Percentiles rank a stretch among this genome's conserved stretches.
phyloP scores from a whole-genome alignment of 2,113 vertebrate genomes.

The Calcarius ornatus region DNA sequence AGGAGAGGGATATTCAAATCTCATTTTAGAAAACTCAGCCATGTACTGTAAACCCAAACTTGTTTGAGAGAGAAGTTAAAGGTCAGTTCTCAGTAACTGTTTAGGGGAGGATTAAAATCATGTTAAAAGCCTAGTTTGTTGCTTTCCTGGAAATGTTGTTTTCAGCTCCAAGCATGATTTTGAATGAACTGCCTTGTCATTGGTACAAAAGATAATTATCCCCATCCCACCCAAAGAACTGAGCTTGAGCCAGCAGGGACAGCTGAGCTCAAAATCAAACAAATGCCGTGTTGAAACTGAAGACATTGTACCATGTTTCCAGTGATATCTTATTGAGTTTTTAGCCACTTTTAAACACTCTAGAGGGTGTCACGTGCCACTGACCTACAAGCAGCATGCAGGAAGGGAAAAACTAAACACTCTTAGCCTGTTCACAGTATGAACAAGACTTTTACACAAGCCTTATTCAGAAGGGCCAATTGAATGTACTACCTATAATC shows the following conservation, averaged over 20 bases:
- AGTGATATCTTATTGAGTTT: background rate
- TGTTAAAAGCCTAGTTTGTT: conserved; percentile 16
- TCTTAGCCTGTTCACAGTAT: background rate
- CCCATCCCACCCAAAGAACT: conserved; percentile 12
- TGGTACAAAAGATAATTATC: conserved; percentile 47
- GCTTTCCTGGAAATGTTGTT: conserved; percentile 13
- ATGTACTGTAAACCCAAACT: background rate
- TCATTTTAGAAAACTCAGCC: conserved; percentile 12
- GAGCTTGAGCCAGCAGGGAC: conserved; percentile 4
- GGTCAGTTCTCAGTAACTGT: background rate
- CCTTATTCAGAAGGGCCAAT: background rate
- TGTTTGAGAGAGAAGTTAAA: conserved; percentile 13
- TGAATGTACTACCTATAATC: background rate
- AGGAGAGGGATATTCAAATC: background rate
- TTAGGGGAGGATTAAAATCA: background rate
- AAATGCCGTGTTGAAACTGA: background rate
- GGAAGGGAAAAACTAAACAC: background rate
- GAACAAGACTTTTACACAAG: background rate
- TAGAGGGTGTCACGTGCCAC: background rate
- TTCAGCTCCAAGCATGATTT: conserved; percentile 19
- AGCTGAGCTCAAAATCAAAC: conserved; percentile 28
- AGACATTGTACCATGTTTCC: background rate
- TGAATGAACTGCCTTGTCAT: conserved; percentile 15
- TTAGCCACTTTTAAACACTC: background rate
- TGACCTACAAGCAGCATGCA: background rate